Conservation (phyloP, 2,888 invertebrate species). For the Macaria liturata region DNA sequence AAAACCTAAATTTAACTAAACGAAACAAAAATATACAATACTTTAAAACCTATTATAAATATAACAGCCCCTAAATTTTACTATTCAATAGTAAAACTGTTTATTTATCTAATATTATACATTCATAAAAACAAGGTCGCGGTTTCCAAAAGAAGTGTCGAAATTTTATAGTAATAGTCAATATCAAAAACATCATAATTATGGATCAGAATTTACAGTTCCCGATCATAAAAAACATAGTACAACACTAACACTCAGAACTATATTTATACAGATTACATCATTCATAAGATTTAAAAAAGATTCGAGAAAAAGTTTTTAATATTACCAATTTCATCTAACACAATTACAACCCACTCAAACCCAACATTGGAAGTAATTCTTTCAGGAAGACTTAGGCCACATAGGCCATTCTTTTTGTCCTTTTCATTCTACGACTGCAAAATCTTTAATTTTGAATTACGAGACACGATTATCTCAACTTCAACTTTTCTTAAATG, state of each 20-base stretch:
- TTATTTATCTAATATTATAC: constrained; percentile 63
- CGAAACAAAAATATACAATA: constrained; percentile 67
- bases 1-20: constrained; percentile 57
- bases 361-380: constrained; percentile 25
- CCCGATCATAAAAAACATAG: constrained; percentile 25
- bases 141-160: constrained; percentile 71
- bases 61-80: constrained; percentile 79
- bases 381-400: constrained; percentile 30
- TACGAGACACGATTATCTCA: constrained; percentile 17
- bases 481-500: constrained; percentile 24
- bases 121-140: constrained; percentile 62
- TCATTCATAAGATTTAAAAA: constrained; percentile 38
- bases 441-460: constrained; percentile 5
- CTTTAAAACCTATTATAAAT: constrained; percentile 68
- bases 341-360: constrained; percentile 13
- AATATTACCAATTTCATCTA: constrained; percentile 7
- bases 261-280: constrained; percentile 42
- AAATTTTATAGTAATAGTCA: constrained; percentile 57
- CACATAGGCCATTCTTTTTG: constrained; percentile 27
- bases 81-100: constrained; percentile 78
- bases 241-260: constrained; percentile 41
- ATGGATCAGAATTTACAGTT: constrained; percentile 31
- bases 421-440: constrained; percentile 1
- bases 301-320: constrained; percentile 53
- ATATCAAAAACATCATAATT: constrained; percentile 35